A percentile compares a stretch with the other conserved stretches of the same genome.
phyloP scores from a whole-genome alignment of 1,140 invertebrate species.

The Leptopilina clavipes region DNA sequence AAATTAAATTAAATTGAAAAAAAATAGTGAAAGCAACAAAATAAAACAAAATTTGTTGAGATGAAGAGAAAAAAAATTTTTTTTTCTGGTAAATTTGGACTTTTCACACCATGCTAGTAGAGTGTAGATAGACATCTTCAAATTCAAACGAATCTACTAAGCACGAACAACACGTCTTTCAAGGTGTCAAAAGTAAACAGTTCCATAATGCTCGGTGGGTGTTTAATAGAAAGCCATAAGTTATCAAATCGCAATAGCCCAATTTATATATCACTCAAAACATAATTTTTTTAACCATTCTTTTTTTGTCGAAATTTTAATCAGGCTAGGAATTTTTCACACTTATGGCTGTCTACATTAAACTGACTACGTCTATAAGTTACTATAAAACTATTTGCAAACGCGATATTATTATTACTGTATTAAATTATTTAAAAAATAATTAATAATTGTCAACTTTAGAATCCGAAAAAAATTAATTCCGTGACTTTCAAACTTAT shows the following conservation, averaged over 20 bases:
- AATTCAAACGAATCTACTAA: conserved; percentile 66
- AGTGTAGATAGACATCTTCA: conserved; percentile 47
- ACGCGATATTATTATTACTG: neutral
- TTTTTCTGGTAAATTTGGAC: conserved; percentile 1
- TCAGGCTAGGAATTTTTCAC: conserved; percentile 21
- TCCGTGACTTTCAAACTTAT: too few relatives aligned
- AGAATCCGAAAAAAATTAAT: too few relatives aligned
- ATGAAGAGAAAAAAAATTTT: neutral
- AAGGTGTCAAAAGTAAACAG: conserved; percentile 30
- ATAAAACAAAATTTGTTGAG: conserved; percentile 40
- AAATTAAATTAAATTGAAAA: conserved; percentile 35
- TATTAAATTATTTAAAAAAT: too few relatives aligned
- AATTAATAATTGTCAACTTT: too few relatives aligned
- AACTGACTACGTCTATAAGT: conserved; percentile 20
- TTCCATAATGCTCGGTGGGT: conserved; percentile 40
- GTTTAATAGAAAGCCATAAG: conserved; percentile 51
- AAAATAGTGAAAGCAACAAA: conserved; percentile 32
- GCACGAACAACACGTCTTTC: conserved; percentile 56
- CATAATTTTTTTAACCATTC: neutral
- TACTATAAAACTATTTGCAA: neutral
- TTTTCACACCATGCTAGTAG: conserved; percentile 66
- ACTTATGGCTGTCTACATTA: conserved; percentile 19
- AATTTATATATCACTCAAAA: too few relatives aligned
- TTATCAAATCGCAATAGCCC: too few relatives aligned
- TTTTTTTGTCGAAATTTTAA: neutral